Conservation (phyloP, 2,888 invertebrate genomes). For the Napeogenes inachia region DNA sequence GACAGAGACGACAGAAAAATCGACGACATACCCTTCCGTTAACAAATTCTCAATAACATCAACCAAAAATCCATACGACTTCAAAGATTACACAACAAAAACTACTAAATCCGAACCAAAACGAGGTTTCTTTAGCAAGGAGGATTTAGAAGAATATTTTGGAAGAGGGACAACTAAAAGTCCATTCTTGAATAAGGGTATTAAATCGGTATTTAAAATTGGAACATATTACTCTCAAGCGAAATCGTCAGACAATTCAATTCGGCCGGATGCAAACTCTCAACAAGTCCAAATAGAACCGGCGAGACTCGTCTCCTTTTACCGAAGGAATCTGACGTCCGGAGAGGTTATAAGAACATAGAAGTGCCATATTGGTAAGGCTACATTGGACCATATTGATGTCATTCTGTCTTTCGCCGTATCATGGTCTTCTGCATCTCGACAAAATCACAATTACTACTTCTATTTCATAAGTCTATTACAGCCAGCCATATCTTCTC, state of each 20-base stretch:
- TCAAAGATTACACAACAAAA: constrained; percentile 65
- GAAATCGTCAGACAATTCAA: constrained; percentile 68
- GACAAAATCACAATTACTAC: constrained; percentile 20
- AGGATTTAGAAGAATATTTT: constrained; percentile 58
- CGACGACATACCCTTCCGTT: constrained; percentile 36
- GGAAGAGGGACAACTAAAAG: constrained; percentile 75
- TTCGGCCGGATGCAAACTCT: constrained; percentile 70
- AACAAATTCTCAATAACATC: constrained; percentile 69
- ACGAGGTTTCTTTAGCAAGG: constrained; percentile 61
- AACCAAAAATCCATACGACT: constrained; percentile 77
- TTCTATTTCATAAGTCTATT: constrained; percentile 21
- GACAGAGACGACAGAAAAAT: constrained; percentile 44
- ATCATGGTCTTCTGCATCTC: constrained; percentile 33
- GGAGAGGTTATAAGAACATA: constrained; percentile 53
- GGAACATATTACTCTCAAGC: constrained; percentile 68
- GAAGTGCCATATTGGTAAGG: constrained; percentile 69
- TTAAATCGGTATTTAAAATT: constrained; percentile 65
- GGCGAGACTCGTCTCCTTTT: constrained; percentile 60
- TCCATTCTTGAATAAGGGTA: constrained; percentile 59
- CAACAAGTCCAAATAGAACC: constrained; percentile 72
- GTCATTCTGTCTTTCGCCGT: constrained; percentile 43
- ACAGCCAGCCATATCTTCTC: constrained; percentile 23
- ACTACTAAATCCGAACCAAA: constrained; percentile 48
- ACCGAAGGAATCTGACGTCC: constrained; percentile 64
- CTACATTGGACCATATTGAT: constrained; percentile 40